These are phyloP conservation scores for Eupeodes luniger DNA, from an alignment of 2,888 invertebrate species.

Conservation along the genomic window DNA sequence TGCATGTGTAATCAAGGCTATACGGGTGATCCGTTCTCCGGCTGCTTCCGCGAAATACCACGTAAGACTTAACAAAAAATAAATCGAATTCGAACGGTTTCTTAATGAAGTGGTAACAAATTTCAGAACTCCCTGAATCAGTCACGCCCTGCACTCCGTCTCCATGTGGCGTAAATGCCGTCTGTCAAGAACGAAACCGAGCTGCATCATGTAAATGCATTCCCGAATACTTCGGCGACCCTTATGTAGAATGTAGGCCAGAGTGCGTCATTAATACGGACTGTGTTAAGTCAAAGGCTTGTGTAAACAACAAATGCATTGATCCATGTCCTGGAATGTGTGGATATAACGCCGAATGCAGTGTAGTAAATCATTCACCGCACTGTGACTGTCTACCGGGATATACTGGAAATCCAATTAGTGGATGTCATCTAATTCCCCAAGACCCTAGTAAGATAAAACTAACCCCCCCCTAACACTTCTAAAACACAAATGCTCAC, in stretches of 20 bases:
- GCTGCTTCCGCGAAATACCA: constrained; percentile 84
- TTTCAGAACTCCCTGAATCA: constrained; percentile 84
- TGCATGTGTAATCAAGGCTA: constrained; percentile 85
- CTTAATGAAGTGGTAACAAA: constrained; percentile 22
- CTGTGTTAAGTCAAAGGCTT: constrained; percentile 87
- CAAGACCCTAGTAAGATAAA: constrained; percentile 81
- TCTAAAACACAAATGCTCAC: constrained; percentile 33
- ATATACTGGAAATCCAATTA: constrained; percentile 87
- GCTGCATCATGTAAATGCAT: constrained; percentile 88
- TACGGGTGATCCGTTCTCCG: constrained; percentile 87
- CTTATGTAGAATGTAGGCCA: constrained; percentile 88
- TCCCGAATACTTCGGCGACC: constrained; percentile 87
- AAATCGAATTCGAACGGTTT: background rate
- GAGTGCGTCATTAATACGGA: constrained; percentile 89
- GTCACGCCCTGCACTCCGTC: constrained; percentile 87
- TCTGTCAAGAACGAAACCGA: constrained; percentile 87
- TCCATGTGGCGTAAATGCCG: constrained; percentile 88
- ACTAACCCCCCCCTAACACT: constrained; percentile 15
- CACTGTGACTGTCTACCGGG: constrained; percentile 87
- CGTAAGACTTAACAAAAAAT: constrained; percentile 83
- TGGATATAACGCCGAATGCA: constrained; percentile 91
- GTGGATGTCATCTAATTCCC: constrained; percentile 83
- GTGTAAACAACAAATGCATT: constrained; percentile 90
- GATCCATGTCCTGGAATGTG: constrained; percentile 94
- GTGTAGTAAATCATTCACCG: constrained; percentile 88